Evolutionary conservation across 2,888 invertebrate genomes (phyloP), one percentile per base, ranked within the genome.

Genomic region (Eucera pruinosa): DNA sequence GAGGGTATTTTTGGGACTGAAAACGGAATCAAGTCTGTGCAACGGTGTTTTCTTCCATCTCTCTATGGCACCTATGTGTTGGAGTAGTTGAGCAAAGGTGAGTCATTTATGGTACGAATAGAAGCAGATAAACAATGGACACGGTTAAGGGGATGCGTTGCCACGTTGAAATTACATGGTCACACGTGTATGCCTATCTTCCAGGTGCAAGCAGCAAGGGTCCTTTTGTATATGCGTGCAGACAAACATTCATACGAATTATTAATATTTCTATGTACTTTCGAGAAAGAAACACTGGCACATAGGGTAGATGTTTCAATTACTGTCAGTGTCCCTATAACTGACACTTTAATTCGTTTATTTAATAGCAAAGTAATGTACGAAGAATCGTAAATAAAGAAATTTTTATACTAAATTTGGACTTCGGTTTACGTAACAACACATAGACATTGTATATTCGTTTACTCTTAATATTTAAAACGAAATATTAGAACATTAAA

Each of bases 81-180:
- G 27, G 62, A 36, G 48, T 64, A 33, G 57, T 64, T 48, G 54
- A 52, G 68, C 68, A 69, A 75, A 77, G 82, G 79, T 54, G 52
- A 69, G 71, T 30, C 67, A 84, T 84, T 84, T 84, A 84, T 76
- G 84, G 80, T 64, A 61, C 30, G 74, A 74, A 79, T 78, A 52
- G 66, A 62, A 74, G 77, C 64, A 78, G 78, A 86, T 81, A 83
- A 84, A 85, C 84, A 84, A 85, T 84, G 69, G 79, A 79, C 65
- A 73, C 72, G 66, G 72, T 81, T 83, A 66, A 82, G 79, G 75
- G 78, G 72, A 71, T 54, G 61, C 54, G 43, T 57, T 7, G 76
- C 25, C 48, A 48, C 64, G 66, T 69, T 80, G 65, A 71, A 74
- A 70, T 69, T 76, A 76, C 48, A 61, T 45, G 48, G 55, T 33